Conservation (phyloP, 2,888 invertebrate genomes). For the Dicranocentrus wangi region DNA sequence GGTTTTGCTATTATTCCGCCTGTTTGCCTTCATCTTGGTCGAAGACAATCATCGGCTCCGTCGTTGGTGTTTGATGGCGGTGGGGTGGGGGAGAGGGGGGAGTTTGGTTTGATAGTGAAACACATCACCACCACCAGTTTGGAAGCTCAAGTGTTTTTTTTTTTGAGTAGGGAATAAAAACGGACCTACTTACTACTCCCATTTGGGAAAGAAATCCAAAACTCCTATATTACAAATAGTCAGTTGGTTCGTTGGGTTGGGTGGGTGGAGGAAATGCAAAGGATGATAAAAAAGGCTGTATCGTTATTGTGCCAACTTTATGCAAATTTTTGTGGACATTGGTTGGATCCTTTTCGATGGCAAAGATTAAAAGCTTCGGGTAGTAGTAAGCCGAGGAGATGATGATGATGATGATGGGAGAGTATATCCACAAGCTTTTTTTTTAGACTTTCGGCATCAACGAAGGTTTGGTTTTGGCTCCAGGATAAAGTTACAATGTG, state of each 20-base stretch:
- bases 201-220: background rate
- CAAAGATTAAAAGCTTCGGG: conserved; percentile 25
- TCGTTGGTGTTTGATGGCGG: background rate
- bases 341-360: conserved; percentile 11
- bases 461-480: too few relatives aligned
- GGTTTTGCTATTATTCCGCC: conserved; percentile 26
- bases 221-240: background rate
- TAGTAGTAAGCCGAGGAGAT: too few relatives aligned
- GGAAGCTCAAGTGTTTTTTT: background rate
- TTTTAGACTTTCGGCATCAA: too few relatives aligned
- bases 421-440: too few relatives aligned
- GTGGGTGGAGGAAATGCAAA: background rate
- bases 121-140: background rate
- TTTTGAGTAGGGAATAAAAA: too few relatives aligned
- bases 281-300: background rate
- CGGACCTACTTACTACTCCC: too few relatives aligned
- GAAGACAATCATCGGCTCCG: conserved; percentile 5
- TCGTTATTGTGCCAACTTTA: background rate
- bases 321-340: conserved; percentile 23
- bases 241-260: too few relatives aligned
- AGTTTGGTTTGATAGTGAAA: background rate
- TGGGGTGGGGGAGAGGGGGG: too few relatives aligned
- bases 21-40: conserved; percentile 11
- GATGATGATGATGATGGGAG: too few relatives aligned
- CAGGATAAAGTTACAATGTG: too few relatives aligned